Evolutionary conservation across 92 coral and sea anemone genomes (phyloP), one percentile per base, ranked within the genome.

Genomic region (Siderastrea siderea): DNA sequence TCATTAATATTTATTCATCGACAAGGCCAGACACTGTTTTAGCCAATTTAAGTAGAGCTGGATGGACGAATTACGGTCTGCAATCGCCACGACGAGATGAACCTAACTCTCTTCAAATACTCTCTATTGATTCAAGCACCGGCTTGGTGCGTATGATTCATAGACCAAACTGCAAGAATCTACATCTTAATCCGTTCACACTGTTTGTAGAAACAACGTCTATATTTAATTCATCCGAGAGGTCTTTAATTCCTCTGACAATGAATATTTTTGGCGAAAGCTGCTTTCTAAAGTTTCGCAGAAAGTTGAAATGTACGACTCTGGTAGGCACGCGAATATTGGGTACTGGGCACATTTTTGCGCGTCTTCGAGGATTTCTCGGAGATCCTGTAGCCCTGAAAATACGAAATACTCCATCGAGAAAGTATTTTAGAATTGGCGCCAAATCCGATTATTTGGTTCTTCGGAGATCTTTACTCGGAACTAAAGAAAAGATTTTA

Each of bases 1-100:
- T 87, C 60, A 59, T 95, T 55, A 87, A 93, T 95, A 95, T 95
- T 95, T 95, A 95, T 90, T 81, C 89, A 26, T 81, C 91, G 67
- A 85, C 93, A 45, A 74, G 82, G 44, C 90, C 93, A 11, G 79
- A 89, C 61, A 90, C 86, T 81, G 81, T 93, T 44, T 63, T 95
- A 59, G 89, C 93, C 46, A 93, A 88, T 89, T 89, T 95, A 84
- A 84, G 88, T 54, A 81, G 86, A 75, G 61, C 83, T 82, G 91
- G 91, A 3, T 82, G 91, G 85, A 91, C 87, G 59, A 90, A 93
- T 59, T 93, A 88, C 59, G 43, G 91, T 65, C 53, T 93, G 5
- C 82, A 50, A 60, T 15, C 76, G 45, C 59, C 90, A 64, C 71
- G 71, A 57, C 79, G 72, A 58, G 87, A 90, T 38, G 76, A 67